Evolutionary conservation across 2,113 vertebrate species (phyloP).

Genomic region (Dryoscopus gambensis): DNA sequence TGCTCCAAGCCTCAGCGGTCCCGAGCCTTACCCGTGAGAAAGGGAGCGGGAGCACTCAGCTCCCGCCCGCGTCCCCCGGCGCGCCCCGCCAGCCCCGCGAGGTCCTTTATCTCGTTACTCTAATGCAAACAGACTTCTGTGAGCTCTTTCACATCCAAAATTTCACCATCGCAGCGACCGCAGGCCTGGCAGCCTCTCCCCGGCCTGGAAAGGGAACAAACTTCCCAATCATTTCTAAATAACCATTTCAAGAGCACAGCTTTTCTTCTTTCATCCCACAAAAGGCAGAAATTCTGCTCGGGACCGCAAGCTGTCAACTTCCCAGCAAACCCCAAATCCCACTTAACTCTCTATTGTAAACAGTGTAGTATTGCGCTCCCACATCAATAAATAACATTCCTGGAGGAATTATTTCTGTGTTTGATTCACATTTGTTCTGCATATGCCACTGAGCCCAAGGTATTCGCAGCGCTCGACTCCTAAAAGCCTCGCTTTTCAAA

Average conservation of each 20-base stretch:
- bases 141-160: constrained; percentile 50
- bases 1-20: background rate
- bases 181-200: constrained; percentile 58
- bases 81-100: background rate
- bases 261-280: constrained; percentile 70
- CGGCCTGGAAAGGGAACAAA: constrained; percentile 62
- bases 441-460: constrained; percentile 70
- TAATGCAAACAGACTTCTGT: constrained; percentile 70
- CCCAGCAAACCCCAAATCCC: constrained; percentile 67
- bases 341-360: constrained; percentile 72
- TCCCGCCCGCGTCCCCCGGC: background rate
- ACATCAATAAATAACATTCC: constrained; percentile 74
- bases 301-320: constrained; percentile 73
- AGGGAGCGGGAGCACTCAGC: background rate
- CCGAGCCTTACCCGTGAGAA: background rate
- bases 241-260: constrained; percentile 72
- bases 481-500: constrained; percentile 32
- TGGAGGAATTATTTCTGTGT: constrained; percentile 63
- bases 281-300: constrained; percentile 65
- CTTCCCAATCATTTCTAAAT: constrained; percentile 71
- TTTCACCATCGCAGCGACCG: constrained; percentile 57
- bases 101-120: constrained; percentile 66
- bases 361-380: constrained; percentile 65
- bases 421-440: constrained; percentile 77
- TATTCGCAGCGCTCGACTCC: constrained; percentile 34